Conservation (phyloP, 2,113 vertebrate species). For the Onychorhynchus coronatus region DNA sequence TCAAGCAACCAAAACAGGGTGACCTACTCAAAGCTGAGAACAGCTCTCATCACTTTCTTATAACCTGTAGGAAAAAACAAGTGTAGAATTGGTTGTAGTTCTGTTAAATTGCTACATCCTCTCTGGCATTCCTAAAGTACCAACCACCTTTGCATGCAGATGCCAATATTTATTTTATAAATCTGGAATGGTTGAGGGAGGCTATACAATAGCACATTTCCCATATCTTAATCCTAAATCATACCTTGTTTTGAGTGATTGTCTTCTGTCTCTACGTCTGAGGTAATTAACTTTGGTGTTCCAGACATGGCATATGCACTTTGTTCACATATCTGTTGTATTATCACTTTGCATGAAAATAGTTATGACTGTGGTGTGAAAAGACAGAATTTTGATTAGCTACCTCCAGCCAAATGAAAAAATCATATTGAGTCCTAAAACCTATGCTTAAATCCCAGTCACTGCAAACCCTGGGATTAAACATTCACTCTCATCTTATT, state of each 20-base stretch:
- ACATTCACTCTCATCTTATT: neutral
- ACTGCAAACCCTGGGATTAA: neutral
- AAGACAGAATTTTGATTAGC: neutral
- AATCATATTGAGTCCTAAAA: neutral
- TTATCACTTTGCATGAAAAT: neutral
- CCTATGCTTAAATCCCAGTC: neutral
- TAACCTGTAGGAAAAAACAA: neutral
- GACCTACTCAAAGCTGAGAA: neutral
- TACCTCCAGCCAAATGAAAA: neutral
- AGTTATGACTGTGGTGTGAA: neutral
- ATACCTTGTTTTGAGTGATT: neutral
- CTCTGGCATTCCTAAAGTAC: neutral
- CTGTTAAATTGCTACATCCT: neutral
- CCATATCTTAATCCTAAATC: neutral
- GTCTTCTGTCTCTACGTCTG: neutral
- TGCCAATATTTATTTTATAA: neutral
- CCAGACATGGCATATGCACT: neutral
- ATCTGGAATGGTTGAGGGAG: neutral
- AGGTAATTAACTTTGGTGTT: neutral
- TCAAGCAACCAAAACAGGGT: neutral
- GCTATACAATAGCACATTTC: neutral
- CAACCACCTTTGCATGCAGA: neutral
- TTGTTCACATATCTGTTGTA: neutral
- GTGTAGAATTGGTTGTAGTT: neutral
- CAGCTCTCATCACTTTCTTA: constrained; percentile 21